Percentiles rank a stretch among this genome's conserved stretches.
Evolutionary conservation across 1,140 invertebrate genomes (phyloP).

Genomic region (Ips nitidus): DNA sequence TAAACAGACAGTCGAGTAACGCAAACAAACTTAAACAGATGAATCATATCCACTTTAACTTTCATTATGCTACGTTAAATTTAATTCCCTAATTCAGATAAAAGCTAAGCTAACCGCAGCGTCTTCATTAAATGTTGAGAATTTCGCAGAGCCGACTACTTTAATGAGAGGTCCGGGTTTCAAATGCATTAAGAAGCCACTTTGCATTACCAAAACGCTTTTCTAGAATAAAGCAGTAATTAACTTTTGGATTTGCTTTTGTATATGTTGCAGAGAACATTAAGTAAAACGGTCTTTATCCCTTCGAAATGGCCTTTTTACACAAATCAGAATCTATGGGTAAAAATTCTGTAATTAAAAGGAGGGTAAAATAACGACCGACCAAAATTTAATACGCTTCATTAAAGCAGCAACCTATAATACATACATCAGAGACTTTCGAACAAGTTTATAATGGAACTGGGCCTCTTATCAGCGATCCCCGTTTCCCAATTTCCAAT

Average conservation of each 20-base stretch:
- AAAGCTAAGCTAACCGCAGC: conserved; percentile 17
- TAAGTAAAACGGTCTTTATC: too few relatives aligned
- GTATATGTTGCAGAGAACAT: too few relatives aligned
- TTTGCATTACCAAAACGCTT: neutral
- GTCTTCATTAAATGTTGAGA: conserved; percentile 18
- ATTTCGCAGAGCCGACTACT: conserved; percentile 9
- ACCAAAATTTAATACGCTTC: neutral
- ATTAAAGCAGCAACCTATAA: neutral
- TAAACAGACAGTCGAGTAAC: too few relatives aligned
- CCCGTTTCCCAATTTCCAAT: neutral
- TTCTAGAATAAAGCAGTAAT: neutral
- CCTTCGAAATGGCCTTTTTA: too few relatives aligned
- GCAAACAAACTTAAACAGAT: too few relatives aligned
- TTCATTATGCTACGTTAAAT: conserved; percentile 18
- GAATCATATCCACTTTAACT: conserved; percentile 10
- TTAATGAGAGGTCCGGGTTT: conserved; percentile 4
- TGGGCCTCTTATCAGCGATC: neutral
- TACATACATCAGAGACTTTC: neutral
- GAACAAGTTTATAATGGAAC: neutral
- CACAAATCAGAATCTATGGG: too few relatives aligned
- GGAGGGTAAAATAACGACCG: too few relatives aligned
- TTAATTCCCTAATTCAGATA: conserved; percentile 15
- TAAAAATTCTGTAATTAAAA: too few relatives aligned
- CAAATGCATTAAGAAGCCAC: conserved; percentile 9
- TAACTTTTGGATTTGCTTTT: too few relatives aligned